Conservation (phyloP, 2,888 invertebrate species). For the Fragum fragum region DNA sequence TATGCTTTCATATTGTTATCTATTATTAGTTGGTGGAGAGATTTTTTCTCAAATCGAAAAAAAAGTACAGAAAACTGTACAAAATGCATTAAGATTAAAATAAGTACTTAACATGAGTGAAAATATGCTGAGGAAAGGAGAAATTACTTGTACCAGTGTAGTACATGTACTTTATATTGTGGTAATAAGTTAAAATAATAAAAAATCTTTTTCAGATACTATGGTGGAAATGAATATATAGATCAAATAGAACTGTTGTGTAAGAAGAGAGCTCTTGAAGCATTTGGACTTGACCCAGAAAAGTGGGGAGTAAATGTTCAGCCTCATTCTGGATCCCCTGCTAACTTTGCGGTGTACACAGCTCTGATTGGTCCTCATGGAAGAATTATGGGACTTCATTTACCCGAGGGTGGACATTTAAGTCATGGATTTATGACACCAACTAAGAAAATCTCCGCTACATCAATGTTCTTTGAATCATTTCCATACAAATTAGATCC, state of each 20-base stretch:
- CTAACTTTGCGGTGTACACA: slow-evolving; percentile 98
- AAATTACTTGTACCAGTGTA: too few species aligned
- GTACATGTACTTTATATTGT: too few species aligned
- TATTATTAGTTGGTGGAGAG: too few species aligned
- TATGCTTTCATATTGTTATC: too few species aligned
- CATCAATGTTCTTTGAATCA: slow-evolving; percentile 99
- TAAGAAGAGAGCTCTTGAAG: slow-evolving; percentile 94
- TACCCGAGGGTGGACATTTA: slow-evolving; percentile 98
- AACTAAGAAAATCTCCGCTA: slow-evolving; percentile 97
- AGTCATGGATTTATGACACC: slow-evolving; percentile 93
- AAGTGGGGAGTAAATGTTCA: slow-evolving; percentile 99
- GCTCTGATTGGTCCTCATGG: slow-evolving; percentile 95
- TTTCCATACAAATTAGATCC: slow-evolving; percentile 97
- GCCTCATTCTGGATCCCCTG: slow-evolving; percentile 98
- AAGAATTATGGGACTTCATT: slow-evolving; percentile 97
- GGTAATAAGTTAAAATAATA: too few species aligned
- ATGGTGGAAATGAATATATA: slow-evolving; percentile 98
- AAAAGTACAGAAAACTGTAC: too few species aligned
- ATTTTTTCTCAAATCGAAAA: too few species aligned
- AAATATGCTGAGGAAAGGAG: too few species aligned
- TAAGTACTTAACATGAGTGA: too few species aligned
- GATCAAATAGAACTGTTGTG: slow-evolving; percentile 97
- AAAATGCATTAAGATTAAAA: too few species aligned
- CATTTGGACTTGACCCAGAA: slow-evolving; percentile 93
- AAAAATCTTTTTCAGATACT: slow-evolving; percentile 92